A percentile compares a stretch with the other conserved stretches of the same genome.
Conservation (phyloP, 2,888 invertebrate genomes). For the Nomada fucata region DNA sequence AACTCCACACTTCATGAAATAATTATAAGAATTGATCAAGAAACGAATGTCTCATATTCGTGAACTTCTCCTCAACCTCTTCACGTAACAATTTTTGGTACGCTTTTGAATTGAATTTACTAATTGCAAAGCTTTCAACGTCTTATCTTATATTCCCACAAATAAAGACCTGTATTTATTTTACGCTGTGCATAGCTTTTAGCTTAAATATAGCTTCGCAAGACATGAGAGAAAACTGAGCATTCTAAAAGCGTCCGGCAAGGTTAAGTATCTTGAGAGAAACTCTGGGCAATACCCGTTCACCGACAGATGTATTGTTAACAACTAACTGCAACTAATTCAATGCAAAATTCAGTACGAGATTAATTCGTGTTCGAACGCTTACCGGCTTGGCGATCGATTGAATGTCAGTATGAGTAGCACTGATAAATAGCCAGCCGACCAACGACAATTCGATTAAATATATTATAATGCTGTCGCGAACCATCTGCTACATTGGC, state of each 20-base stretch:
- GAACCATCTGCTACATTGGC: conserved; percentile 56
- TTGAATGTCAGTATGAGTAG: conserved; percentile 60
- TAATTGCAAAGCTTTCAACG: too few species aligned
- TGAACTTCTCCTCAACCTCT: too few species aligned
- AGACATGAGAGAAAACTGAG: too few species aligned
- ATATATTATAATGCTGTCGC: conserved; percentile 57
- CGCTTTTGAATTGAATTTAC: too few species aligned
- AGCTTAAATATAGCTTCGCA: too few species aligned
- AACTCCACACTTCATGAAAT: too few species aligned
- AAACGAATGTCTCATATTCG: too few species aligned
- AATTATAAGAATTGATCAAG: too few species aligned
- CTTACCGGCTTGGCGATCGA: conserved; percentile 57
- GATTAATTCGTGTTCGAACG: conserved; percentile 44
- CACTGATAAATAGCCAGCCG: conserved; percentile 51
- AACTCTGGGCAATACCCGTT: background rate
- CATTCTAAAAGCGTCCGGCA: background rate
- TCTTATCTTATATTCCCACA: too few species aligned
- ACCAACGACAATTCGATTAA: conserved; percentile 63
- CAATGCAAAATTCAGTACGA: conserved; percentile 33
- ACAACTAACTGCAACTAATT: conserved; percentile 34
- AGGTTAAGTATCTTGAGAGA: background rate
- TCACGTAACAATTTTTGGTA: too few species aligned
- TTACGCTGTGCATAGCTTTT: too few species aligned
- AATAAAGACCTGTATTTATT: too few species aligned
- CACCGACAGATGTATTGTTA: background rate